Evolutionary conservation across 2,797 vertebrate species (phyloP).

Genomic region (Moxostoma hubbsi): DNA sequence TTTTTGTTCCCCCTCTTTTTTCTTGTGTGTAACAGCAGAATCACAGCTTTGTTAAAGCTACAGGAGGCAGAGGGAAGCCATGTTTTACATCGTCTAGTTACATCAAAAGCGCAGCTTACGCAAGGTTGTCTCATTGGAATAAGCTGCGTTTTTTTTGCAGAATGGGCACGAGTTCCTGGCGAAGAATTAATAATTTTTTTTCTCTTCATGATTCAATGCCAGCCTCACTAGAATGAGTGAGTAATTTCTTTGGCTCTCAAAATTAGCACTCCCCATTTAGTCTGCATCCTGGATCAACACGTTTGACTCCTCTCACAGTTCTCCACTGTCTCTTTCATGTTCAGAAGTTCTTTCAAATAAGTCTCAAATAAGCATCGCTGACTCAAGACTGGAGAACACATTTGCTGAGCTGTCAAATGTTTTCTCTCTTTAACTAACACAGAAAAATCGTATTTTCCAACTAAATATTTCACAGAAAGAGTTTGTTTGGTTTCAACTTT

Average conservation of each 20-base stretch:
- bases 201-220: constrained; percentile 70
- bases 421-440: neutral
- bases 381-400: constrained; percentile 4
- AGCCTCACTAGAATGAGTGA: constrained; percentile 71
- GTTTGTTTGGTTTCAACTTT: no score
- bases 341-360: constrained; percentile 16
- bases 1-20: constrained; percentile 82
- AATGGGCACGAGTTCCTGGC: constrained; percentile 77
- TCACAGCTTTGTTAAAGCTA: constrained; percentile 74
- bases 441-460: no score
- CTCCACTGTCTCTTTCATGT: constrained; percentile 14
- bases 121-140: constrained; percentile 77
- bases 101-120: constrained; percentile 74
- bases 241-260: constrained; percentile 73
- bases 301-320: constrained; percentile 10
- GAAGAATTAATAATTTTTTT: constrained; percentile 66
- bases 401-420: constrained; percentile 14
- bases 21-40: constrained; percentile 72
- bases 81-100: constrained; percentile 79
- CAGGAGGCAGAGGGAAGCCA: constrained; percentile 78
- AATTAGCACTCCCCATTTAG: constrained; percentile 66
- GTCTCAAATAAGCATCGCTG: constrained; percentile 22
- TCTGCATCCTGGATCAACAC: constrained; percentile 55
- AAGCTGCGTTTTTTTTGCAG: constrained; percentile 78
- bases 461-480: neutral